A percentile compares a stretch with the other conserved stretches of the same genome.
phyloP scores from a whole-genome alignment of 2,888 invertebrate species.

The Theretra japonica region DNA sequence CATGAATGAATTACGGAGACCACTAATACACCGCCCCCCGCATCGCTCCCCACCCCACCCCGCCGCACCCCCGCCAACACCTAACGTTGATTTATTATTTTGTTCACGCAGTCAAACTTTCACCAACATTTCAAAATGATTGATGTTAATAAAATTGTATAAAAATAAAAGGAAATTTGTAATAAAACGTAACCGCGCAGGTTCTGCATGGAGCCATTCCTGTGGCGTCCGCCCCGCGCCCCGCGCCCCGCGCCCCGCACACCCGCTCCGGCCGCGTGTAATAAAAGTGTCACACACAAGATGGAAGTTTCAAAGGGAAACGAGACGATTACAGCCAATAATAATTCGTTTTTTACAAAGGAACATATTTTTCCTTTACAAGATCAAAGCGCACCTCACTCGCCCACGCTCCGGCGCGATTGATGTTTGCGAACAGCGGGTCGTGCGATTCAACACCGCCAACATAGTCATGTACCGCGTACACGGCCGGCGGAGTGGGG shows the following conservation, averaged over 20 bases:
- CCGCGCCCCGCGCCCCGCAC: neutral
- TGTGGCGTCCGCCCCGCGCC: neutral
- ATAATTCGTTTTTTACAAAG: slow-evolving; percentile 49
- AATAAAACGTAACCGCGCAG: neutral
- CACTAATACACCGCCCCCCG: neutral
- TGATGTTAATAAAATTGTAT: slow-evolving; percentile 15
- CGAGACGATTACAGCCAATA: slow-evolving; percentile 49
- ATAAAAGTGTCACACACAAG: slow-evolving; percentile 52
- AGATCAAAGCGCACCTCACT: slow-evolving; percentile 48
- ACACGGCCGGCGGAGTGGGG: neutral
- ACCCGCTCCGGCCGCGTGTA: slow-evolving; percentile 36
- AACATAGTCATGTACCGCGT: neutral
- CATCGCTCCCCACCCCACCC: neutral
- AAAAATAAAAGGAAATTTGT: slow-evolving; percentile 4
- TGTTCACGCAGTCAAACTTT: slow-evolving; percentile 25
- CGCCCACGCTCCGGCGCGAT: slow-evolving; percentile 35
- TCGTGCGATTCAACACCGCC: neutral
- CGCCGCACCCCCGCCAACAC: neutral
- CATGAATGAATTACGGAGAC: neutral
- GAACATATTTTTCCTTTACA: slow-evolving; percentile 42
- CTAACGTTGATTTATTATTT: slow-evolving; percentile 19
- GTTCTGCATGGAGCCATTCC: neutral
- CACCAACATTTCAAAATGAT: slow-evolving; percentile 22
- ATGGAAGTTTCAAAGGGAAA: slow-evolving; percentile 48
- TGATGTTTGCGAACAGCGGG: slow-evolving; percentile 13